These are phyloP conservation scores for Pyrocephalus nanus DNA, from an alignment of 2,797 vertebrate species.

Conservation along the genomic window DNA sequence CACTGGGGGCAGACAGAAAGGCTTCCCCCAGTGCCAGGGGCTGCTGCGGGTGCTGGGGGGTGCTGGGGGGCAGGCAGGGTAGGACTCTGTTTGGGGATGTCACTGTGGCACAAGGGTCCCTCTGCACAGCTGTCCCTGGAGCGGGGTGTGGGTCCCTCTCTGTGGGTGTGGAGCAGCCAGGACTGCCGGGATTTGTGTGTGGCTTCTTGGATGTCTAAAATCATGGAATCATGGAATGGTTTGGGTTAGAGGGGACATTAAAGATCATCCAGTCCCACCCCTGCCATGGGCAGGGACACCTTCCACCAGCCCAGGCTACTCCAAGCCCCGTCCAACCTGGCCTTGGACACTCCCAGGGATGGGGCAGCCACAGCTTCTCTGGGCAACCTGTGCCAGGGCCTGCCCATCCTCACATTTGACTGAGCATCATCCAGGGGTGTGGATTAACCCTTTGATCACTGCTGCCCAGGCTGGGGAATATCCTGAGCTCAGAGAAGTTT, in stretches of 20 bases:
- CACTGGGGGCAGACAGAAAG: not conserved
- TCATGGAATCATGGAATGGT: not conserved
- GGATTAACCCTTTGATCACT: not conserved
- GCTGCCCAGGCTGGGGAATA: not conserved
- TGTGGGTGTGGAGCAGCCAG: not conserved
- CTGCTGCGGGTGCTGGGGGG: not conserved
- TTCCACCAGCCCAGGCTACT: not conserved
- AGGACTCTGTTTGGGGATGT: rapidly evolving
- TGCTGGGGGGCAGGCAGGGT: not conserved
- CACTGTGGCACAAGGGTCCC: not conserved
- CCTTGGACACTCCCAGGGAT: not conserved
- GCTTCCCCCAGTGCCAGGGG: too few relatives aligned
- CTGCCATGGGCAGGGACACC: not conserved
- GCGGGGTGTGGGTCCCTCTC: not conserved
- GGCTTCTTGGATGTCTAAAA: not conserved
- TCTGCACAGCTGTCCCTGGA: not conserved
- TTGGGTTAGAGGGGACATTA: not conserved
- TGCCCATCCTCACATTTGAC: not conserved
- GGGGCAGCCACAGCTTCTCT: not conserved
- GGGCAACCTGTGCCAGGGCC: not conserved
- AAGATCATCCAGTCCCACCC: rapidly evolving
- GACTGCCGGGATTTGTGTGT: rapidly evolving
- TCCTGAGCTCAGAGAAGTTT: not conserved
- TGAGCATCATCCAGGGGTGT: not conserved
- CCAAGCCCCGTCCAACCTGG: not conserved